Evolutionary conservation across 1,140 invertebrate genomes (phyloP), one percentile per base, ranked within the genome.

Genomic region (Teleopsis dalmanni): DNA sequence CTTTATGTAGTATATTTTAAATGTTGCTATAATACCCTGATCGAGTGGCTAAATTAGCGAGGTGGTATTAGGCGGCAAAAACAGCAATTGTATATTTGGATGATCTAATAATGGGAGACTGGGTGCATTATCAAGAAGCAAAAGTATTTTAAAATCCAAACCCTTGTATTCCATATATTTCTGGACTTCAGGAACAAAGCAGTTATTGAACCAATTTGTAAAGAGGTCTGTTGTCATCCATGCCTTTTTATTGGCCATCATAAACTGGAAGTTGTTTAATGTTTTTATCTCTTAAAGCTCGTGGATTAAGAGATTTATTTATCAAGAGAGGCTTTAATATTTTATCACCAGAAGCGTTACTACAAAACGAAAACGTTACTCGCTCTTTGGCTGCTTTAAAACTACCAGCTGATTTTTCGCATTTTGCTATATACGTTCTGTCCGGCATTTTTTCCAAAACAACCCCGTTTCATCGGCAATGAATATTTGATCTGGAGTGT

Each of bases 1-100:
- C 42, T 48, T 47, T 26, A 64, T 49, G 52, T 70, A 71, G 55
- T 61, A 65, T 52, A 56, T 55, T 60, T 71, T 69, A 54, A 72
- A 71, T 50, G 58, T 63, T 26, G 57, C 43, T 41, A 67, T 65
- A 40, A 63, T 57, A 41, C 62, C 66, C 25, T 47, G 45, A 21
- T 75, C 72, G 60, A 76, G 61, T n/a, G 71, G 72, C 56, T 77
- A 71, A 19, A 76, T 46, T 22, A 70, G 54, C 9, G 61, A 59
- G 8, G 74, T 41, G 10, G 18, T 22, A 23, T 41, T 41, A 19
- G 38, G 38, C 16, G 38, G 38, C 10, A 41, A 14, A 58, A 72
- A 76, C 34, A 59, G 48, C 6, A 76, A 50, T 56, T 70, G 62
- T 3, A 75, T 57, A 52, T 70, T 61, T 51, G 50, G 55, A 41